phyloP scores from a whole-genome alignment of 2,888 invertebrate species.

The Oscheius sp. region DNA sequence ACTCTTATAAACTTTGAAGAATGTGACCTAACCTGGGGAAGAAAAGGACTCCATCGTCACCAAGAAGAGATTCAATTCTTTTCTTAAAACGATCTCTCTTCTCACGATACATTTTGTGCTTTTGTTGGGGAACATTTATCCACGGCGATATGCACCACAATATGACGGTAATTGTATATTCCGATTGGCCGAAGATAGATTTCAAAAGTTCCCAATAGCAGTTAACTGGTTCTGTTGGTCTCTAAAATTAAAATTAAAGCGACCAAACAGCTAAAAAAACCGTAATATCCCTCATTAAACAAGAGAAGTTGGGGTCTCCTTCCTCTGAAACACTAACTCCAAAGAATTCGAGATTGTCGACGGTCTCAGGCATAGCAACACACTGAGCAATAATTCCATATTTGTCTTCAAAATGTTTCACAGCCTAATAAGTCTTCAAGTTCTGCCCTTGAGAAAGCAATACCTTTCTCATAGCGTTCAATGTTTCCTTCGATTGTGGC shows the following conservation, averaged over 20 bases:
- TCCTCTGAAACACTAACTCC: not conserved
- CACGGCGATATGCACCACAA: not conserved
- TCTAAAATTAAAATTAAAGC: not conserved
- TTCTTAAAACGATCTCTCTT: not conserved
- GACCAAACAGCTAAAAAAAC: not conserved
- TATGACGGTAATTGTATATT: not conserved
- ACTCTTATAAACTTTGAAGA: too few species aligned
- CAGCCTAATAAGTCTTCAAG: too few species aligned
- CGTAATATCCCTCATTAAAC: not conserved
- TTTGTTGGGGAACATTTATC: not conserved
- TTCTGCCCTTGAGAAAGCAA: too few species aligned
- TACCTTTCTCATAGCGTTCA: constrained; percentile 1
- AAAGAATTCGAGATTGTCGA: not conserved
- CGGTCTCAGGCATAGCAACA: constrained; percentile 2
- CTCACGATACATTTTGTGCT: not conserved
- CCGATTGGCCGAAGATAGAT: not conserved
- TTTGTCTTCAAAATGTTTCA: constrained; percentile 12
- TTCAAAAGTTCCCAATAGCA: not conserved
- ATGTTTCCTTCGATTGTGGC: not conserved
- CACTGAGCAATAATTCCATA: not conserved
- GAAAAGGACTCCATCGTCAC: constrained; percentile 1
- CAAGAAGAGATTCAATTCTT: not conserved
- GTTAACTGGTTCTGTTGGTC: not conserved
- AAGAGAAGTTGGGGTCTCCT: not conserved
- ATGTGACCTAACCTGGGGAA: constrained; percentile 3